Percentiles rank a stretch among this genome's conserved stretches.
These are phyloP conservation scores for Enoplosus armatus DNA, from an alignment of 2,797 vertebrate genomes.

Conservation along the genomic window DNA sequence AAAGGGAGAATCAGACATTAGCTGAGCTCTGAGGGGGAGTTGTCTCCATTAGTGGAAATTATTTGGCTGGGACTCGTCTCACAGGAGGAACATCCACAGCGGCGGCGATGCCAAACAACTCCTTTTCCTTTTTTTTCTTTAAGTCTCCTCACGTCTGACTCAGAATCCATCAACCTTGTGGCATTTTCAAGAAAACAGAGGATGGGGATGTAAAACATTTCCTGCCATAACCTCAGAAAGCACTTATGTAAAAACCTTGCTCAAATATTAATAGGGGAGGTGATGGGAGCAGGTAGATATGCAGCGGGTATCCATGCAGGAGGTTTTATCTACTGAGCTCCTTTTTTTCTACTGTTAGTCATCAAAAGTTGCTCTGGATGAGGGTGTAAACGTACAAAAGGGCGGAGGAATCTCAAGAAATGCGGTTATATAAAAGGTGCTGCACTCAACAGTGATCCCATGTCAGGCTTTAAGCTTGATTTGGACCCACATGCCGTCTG, in stretches of 20 bases:
- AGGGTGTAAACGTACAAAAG: slow-evolving; percentile 12
- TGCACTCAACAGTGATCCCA: neutral
- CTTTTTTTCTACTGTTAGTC: slow-evolving; percentile 43
- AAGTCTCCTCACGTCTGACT: slow-evolving; percentile 47
- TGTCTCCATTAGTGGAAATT: slow-evolving; percentile 75
- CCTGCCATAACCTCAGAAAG: slow-evolving; percentile 50
- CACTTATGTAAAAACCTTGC: slow-evolving; percentile 40
- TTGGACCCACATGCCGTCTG: neutral
- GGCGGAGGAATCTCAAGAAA: neutral
- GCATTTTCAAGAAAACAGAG: slow-evolving; percentile 53
- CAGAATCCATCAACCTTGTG: slow-evolving; percentile 54
- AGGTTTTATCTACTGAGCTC: slow-evolving; percentile 19
- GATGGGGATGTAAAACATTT: slow-evolving; percentile 52
- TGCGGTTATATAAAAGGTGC: slow-evolving; percentile 27
- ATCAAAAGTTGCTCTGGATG: slow-evolving; percentile 11
- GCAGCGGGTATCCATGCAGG: neutral
- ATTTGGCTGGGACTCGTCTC: slow-evolving; percentile 62
- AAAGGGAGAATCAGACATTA: slow-evolving; percentile 52
- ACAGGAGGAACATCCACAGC: slow-evolving; percentile 46
- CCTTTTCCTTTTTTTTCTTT: neutral
- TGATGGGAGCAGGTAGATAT: slow-evolving; percentile 45
- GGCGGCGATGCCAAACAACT: slow-evolving; percentile 40
- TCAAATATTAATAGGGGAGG: slow-evolving; percentile 53
- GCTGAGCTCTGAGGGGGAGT: slow-evolving; percentile 60
- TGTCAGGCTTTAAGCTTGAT: slow-evolving; percentile 8